These are phyloP conservation scores for Caenorhabditis angaria DNA, from an alignment of 2,888 invertebrate genomes.

Conservation along the genomic window DNA sequence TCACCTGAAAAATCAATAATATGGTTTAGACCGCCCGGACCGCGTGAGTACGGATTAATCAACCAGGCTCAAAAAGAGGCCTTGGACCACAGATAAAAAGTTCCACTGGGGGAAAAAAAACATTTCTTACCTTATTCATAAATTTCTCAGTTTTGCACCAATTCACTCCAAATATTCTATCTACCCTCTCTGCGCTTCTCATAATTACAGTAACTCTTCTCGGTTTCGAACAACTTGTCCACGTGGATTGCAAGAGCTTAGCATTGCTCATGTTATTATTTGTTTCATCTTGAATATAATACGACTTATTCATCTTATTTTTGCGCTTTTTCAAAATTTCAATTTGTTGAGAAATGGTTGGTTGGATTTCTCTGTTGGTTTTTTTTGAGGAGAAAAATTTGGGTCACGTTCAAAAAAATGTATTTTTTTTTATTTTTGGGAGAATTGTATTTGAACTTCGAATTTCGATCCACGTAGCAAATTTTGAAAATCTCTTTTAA, in stretches of 20 bases:
- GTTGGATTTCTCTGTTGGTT: too few relatives aligned
- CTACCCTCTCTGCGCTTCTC: constrained; percentile 46
- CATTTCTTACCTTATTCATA: constrained; percentile 24
- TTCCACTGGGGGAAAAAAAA: too few relatives aligned
- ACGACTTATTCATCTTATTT: neutral
- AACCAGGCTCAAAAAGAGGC: neutral
- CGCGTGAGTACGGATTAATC: neutral
- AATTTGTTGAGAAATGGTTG: too few relatives aligned
- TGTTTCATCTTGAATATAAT: neutral
- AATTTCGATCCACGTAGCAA: too few relatives aligned
- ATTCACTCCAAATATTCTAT: constrained; percentile 31
- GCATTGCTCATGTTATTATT: neutral
- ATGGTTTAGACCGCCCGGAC: neutral
- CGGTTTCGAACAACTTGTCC: neutral
- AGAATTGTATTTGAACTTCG: too few relatives aligned
- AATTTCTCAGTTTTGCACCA: constrained; percentile 36
- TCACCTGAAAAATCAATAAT: constrained; percentile 12
- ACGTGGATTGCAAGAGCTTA: neutral
- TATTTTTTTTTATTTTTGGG: too few relatives aligned
- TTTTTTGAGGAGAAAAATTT: too few relatives aligned
- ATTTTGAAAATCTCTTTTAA: too few relatives aligned
- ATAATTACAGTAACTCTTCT: constrained; percentile 31
- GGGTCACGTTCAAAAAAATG: too few relatives aligned
- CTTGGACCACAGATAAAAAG: neutral
- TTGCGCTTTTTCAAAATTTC: neutral